A percentile compares a stretch with the other conserved stretches of the same genome.
phyloP scores from a whole-genome alignment of 2,888 invertebrate genomes.

The Zaprionus lineosus region DNA sequence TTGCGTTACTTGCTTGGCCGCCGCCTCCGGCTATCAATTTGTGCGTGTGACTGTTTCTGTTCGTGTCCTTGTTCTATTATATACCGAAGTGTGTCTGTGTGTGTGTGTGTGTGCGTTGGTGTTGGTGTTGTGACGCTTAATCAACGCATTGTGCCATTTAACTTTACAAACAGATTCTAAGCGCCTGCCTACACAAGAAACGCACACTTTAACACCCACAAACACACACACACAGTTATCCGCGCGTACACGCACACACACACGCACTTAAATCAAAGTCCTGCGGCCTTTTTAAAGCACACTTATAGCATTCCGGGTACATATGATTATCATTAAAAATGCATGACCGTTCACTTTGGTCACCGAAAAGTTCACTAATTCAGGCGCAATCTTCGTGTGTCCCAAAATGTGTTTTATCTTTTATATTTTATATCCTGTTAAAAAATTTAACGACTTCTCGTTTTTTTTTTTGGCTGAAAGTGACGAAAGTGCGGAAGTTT shows the following conservation, averaged over 20 bases:
- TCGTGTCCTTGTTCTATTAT: too few relatives aligned
- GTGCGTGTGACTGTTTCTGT: slow-evolving; percentile 17
- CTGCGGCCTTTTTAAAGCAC: slow-evolving; percentile 35
- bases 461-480: background rate
- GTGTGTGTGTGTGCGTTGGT: slow-evolving; percentile 3
- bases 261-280: slow-evolving; percentile 14
- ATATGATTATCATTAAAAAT: slow-evolving; percentile 46
- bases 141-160: slow-evolving; percentile 74
- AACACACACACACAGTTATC: too few relatives aligned
- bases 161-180: slow-evolving; percentile 65
- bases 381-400: background rate
- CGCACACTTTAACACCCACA: too few relatives aligned
- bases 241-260: slow-evolving; percentile 4
- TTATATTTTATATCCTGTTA: too few relatives aligned
- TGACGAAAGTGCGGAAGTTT: too few relatives aligned
- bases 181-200: slow-evolving; percentile 25
- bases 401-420: slow-evolving; percentile 2
- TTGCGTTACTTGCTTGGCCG: slow-evolving; percentile 44
- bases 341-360: slow-evolving; percentile 34
- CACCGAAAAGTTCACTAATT: slow-evolving; percentile 25
- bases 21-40: slow-evolving; percentile 41
- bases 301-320: slow-evolving; percentile 45
- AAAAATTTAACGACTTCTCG: too few relatives aligned
- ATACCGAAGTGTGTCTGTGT: too few relatives aligned
- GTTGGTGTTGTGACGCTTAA: slow-evolving; percentile 67